Base-by-base conservation (phyloP, 2,113 vertebrate species). In the Nycticryphes semicollaris region DNA sequence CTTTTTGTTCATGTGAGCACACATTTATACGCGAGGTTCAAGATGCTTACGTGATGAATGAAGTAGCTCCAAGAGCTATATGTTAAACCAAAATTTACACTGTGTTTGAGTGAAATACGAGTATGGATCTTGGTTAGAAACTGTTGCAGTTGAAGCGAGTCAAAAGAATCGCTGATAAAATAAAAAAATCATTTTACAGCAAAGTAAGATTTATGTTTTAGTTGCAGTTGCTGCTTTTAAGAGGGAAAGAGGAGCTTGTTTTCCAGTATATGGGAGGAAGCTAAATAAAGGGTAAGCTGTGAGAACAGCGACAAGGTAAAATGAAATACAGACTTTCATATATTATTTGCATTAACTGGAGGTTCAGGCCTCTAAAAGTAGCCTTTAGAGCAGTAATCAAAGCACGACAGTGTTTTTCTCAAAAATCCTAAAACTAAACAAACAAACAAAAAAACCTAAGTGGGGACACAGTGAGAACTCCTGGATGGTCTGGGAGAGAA, bases 1-100 rank as follows among this genome's bases (percentile, higher is more conserved):
- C 94, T 97, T 97, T 92, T 81, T 92, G 85, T 98, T 97, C 95
- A 74, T 97, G 94, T 82, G 88, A 90, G 39, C 70, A 59, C 91
- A 75, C 67, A 5, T 76, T 90, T 96, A 41, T 90, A 51, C 2
- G 7, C 2, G 25, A 96, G 70, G 91, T 84, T 84, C 81, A 89
- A 84, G 96, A 83, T 70, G 81, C 67, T 84, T 73, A 73, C 30
- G 43, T 87, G 62, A 72, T 17, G 37, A 84, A 93, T 81, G 78
- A 75, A 85, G 54, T 25, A 68, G 76, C 85, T 87, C 60, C 45
- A 64, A 82, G 78, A 93, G 68, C 35, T 70, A 13, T 39, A 89
- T 82, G 90, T 69, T 63, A 94, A 67, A 93, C 84, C 41, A 43
- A 92, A 73, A 72, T 86, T 90, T 77, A 16, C 90, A 66, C 28